These are phyloP conservation scores for Drosophila ambigua DNA, from an alignment of 1,140 invertebrate genomes.

Conservation along the genomic window DNA sequence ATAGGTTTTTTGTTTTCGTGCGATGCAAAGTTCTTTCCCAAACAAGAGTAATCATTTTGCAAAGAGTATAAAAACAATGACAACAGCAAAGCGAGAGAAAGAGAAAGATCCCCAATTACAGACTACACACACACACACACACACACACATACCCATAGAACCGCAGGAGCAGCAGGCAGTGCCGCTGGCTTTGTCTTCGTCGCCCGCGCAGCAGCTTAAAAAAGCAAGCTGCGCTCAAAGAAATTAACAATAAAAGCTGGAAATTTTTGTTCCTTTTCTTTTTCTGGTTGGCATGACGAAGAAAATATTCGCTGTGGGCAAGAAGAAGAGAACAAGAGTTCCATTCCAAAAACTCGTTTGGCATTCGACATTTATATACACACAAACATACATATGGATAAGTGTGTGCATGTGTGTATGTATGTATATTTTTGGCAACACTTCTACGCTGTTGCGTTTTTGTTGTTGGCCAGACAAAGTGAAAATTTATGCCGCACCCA, in stretches of 20 bases:
- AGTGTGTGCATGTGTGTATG: conserved; percentile 14
- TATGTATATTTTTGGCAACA: conserved; percentile 67
- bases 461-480: conserved; percentile 65
- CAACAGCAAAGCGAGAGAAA: conserved; percentile 13
- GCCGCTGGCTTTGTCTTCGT: conserved; percentile 1
- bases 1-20: too few relatives aligned
- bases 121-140: too few relatives aligned
- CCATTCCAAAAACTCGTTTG: conserved; percentile 53
- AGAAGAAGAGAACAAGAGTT: conserved; percentile 40
- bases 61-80: conserved; percentile 8
- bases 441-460: conserved; percentile 52
- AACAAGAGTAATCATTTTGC: too few relatives aligned
- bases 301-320: conserved; percentile 65
- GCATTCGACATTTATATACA: conserved; percentile 37
- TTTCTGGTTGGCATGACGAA: conserved; percentile 61
- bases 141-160: too few relatives aligned
- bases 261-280: conserved; percentile 59
- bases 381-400: conserved; percentile 2
- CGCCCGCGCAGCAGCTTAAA: conserved; percentile 38
- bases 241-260: conserved; percentile 77
- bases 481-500: conserved; percentile 55
- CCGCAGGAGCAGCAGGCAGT: too few relatives aligned
- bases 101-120: too few relatives aligned
- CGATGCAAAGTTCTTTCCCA: too few relatives aligned
- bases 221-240: conserved; percentile 55